phyloP scores from a whole-genome alignment of 2,797 vertebrate genomes.

The Trachurus trachurus region DNA sequence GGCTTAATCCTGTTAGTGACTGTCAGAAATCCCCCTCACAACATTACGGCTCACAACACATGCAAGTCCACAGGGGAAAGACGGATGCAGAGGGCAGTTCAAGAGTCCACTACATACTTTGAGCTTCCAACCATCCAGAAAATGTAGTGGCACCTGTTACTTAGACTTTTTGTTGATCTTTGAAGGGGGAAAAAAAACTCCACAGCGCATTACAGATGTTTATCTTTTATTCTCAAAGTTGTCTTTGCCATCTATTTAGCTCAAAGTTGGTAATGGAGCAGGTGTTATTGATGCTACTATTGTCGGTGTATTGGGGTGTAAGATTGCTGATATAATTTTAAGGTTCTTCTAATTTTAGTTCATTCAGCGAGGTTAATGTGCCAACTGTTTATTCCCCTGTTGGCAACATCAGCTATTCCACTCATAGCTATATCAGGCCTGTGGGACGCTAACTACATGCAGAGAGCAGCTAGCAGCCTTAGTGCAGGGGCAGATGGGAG shows the following conservation, averaged over 20 bases:
- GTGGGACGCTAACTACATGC: slow-evolving; percentile 67
- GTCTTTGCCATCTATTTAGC: neutral
- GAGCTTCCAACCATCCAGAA: neutral
- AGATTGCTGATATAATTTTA: neutral
- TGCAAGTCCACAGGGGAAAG: slow-evolving; percentile 14
- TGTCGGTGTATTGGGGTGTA: neutral
- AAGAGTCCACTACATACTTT: slow-evolving; percentile 21
- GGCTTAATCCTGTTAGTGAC: slow-evolving; percentile 66
- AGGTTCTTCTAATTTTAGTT: slow-evolving; percentile 48
- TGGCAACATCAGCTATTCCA: slow-evolving; percentile 63
- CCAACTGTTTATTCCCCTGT: slow-evolving; percentile 47
- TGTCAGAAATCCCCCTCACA: slow-evolving; percentile 47
- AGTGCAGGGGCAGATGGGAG: slow-evolving; percentile 70
- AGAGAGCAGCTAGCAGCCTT: slow-evolving; percentile 53
- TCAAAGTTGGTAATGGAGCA: neutral
- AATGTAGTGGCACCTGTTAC: neutral
- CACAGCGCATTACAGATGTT: neutral
- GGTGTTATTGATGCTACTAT: neutral
- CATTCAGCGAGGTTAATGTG: slow-evolving; percentile 52
- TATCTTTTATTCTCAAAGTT: neutral
- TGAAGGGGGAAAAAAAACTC: neutral
- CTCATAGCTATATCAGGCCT: slow-evolving; percentile 58
- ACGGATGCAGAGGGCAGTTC: slow-evolving; percentile 22
- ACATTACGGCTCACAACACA: slow-evolving; percentile 44
- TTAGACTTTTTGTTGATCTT: neutral